Percentiles rank a stretch among this genome's conserved stretches.
Evolutionary conservation across 1,140 invertebrate species (phyloP).

Genomic region (Drosophila melanica): DNA sequence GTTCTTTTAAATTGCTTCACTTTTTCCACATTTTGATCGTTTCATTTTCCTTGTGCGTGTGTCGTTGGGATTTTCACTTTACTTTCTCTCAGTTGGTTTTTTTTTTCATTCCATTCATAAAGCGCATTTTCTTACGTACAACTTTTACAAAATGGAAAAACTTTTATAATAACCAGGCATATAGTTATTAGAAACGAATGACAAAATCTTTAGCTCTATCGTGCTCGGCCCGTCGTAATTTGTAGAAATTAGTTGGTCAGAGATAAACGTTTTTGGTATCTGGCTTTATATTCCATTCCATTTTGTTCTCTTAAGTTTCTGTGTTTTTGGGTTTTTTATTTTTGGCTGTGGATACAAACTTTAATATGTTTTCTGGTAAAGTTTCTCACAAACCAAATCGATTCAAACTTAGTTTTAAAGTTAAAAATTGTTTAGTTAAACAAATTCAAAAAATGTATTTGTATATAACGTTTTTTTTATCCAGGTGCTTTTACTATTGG

Average conservation of each 20-base stretch:
- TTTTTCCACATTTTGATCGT: constrained; percentile 62
- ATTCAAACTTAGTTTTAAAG: constrained; percentile 11
- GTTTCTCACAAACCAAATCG: constrained; percentile 28
- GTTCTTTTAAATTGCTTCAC: constrained; percentile 59
- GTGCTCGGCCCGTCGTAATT: constrained; percentile 40
- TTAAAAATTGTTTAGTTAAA: no score
- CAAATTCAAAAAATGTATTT: no score
- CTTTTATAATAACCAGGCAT: constrained; percentile 62
- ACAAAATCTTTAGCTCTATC: constrained; percentile 39
- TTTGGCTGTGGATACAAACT: constrained; percentile 19
- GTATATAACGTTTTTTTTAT: no score
- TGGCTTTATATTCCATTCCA: constrained; percentile 1
- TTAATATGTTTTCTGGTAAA: constrained; percentile 19
- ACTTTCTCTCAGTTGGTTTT: background rate
- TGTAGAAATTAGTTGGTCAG: constrained; percentile 48
- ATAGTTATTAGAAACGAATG: constrained; percentile 55
- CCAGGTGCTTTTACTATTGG: no score
- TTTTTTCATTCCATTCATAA: background rate
- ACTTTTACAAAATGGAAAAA: constrained; percentile 63
- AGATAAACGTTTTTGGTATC: constrained; percentile 33
- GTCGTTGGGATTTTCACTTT: constrained; percentile 14
- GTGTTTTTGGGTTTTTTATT: background rate
- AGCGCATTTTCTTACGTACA: constrained; percentile 45
- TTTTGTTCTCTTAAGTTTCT: background rate
- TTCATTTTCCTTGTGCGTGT: constrained; percentile 54